These are phyloP conservation scores for Amphiura filiformis DNA, from an alignment of 35 echinoderm and acorn worm genomes.

Conservation along the genomic window DNA sequence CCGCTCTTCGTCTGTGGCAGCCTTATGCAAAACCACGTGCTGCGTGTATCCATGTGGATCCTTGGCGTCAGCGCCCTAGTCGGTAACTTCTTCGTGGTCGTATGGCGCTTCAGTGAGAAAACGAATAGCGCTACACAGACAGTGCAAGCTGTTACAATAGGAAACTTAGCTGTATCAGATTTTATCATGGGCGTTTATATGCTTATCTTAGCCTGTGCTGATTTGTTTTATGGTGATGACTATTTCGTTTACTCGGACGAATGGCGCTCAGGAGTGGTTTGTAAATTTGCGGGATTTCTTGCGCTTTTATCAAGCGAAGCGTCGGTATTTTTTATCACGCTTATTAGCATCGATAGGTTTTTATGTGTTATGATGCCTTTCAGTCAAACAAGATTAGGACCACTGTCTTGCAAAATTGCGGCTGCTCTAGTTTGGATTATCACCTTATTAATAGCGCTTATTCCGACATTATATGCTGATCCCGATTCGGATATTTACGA, in stretches of 20 bases:
- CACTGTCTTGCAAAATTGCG: constrained; percentile 3
- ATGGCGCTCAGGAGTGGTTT: constrained; percentile 41
- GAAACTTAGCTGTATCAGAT: constrained; percentile 53
- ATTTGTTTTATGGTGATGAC: constrained; percentile 40
- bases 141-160: constrained; percentile 33
- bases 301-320: constrained; percentile 59
- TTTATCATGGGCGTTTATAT: constrained; percentile 68
- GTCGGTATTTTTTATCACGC: constrained; percentile 48
- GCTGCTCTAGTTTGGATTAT: constrained; percentile 30
- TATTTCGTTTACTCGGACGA: constrained; percentile 31
- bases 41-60: constrained; percentile 48
- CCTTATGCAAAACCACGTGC: constrained; percentile 33
- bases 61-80: constrained; percentile 51
- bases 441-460: constrained; percentile 14
- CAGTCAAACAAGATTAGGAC: background rate
- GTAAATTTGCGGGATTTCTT: constrained; percentile 41
- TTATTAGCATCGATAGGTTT: constrained; percentile 61
- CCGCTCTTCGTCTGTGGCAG: constrained; percentile 22
- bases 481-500: constrained; percentile 45
- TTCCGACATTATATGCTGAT: constrained; percentile 19
- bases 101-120: constrained; percentile 10
- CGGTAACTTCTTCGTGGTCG: constrained; percentile 38
- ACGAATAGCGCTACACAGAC: background rate
- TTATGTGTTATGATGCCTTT: constrained; percentile 42
- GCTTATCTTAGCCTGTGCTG: constrained; percentile 41